Evolutionary conservation across 2,888 invertebrate genomes (phyloP).

Genomic region (Scaptomyza flava): DNA sequence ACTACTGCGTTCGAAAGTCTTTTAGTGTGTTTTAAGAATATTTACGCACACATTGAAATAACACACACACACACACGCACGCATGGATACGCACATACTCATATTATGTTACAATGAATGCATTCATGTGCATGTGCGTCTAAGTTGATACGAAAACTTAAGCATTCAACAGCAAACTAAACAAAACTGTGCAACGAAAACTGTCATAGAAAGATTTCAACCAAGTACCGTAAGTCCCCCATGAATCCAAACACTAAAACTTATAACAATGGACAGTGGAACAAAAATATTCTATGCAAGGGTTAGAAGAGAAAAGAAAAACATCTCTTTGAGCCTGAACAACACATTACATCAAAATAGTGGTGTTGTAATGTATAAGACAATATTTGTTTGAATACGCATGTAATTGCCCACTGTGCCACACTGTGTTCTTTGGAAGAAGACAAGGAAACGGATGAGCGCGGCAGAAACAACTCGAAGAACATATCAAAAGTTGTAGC

Average conservation of each 20-base stretch:
- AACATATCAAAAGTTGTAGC: conserved; percentile 77
- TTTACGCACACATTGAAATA: conserved; percentile 2
- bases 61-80: conserved; percentile 1
- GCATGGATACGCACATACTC: conserved; percentile 13
- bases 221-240: conserved; percentile 68
- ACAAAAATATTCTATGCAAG: conserved; percentile 5
- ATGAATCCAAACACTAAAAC: conserved; percentile 61
- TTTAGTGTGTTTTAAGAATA: conserved; percentile 41
- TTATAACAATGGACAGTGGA: conserved; percentile 57
- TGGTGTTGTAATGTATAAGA: background rate
- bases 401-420: conserved; percentile 32
- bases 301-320: background rate
- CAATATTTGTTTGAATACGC: conserved; percentile 1
- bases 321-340: background rate
- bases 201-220: conserved; percentile 73
- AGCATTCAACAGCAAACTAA: conserved; percentile 75
- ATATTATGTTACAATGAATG: conserved; percentile 34
- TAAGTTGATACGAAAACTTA: conserved; percentile 75
- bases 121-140: conserved; percentile 68
- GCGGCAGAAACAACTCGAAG: conserved; percentile 69
- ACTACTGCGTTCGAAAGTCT: conserved; percentile 11
- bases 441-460: conserved; percentile 63
- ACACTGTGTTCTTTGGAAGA: conserved; percentile 19
- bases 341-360: background rate
- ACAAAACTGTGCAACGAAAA: conserved; percentile 72